A percentile compares a stretch with the other conserved stretches of the same genome.
phyloP scores from a whole-genome alignment of 2,797 vertebrate species.

The Amniataba percoides region DNA sequence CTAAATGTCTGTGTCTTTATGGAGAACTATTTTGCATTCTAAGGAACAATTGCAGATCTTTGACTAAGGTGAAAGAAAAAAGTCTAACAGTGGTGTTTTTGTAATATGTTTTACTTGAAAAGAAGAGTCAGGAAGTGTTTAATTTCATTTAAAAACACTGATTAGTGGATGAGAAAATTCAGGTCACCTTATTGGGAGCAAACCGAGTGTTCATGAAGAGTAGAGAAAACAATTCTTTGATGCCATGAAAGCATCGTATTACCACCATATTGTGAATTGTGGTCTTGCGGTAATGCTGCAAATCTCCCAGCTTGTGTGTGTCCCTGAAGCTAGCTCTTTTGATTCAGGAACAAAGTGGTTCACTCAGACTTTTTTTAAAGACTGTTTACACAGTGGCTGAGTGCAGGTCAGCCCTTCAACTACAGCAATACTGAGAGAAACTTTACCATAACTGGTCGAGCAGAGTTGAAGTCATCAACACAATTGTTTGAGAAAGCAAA shows the following conservation, averaged over 20 bases:
- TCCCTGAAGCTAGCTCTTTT: not conserved
- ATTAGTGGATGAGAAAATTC: not conserved
- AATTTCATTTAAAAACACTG: not conserved
- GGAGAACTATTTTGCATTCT: not conserved
- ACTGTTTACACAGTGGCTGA: constrained; percentile 2
- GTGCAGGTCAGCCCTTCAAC: not conserved
- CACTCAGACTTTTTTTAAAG: not conserved
- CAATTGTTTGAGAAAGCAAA: too few species aligned
- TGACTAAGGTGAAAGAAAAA: not conserved
- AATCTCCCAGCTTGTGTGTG: not conserved
- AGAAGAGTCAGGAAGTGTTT: not conserved
- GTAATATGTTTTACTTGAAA: not conserved
- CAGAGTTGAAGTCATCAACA: too few species aligned
- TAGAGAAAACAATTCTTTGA: not conserved
- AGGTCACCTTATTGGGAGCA: too few species aligned
- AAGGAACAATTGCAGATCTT: not conserved
- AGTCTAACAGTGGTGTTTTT: not conserved
- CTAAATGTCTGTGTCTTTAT: not conserved
- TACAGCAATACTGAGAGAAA: not conserved
- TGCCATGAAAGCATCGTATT: not conserved
- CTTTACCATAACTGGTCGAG: too few species aligned
- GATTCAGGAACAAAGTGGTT: not conserved
- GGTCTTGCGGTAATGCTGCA: too few species aligned
- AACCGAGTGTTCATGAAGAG: not conserved
- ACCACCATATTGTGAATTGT: not conserved